Evolutionary conservation across 2,113 vertebrate genomes (phyloP).

Genomic region (Gambusia affinis): DNA sequence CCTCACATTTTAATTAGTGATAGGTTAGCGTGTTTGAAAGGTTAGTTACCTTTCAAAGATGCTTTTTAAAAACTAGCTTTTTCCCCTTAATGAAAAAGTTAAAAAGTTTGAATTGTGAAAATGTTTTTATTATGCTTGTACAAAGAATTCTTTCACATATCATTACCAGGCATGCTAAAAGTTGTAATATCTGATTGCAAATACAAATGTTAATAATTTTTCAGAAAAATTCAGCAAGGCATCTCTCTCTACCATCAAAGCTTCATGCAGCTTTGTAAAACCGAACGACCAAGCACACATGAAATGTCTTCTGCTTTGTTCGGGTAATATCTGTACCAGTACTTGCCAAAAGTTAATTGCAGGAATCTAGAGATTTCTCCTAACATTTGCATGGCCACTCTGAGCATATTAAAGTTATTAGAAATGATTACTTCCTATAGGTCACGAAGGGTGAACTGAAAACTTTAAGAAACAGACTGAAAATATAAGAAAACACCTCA

Average conservation of each 20-base stretch:
- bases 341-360: constrained; percentile 8
- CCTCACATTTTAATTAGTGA: neutral
- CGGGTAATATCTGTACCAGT: neutral
- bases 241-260: neutral
- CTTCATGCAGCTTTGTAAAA: neutral
- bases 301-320: neutral
- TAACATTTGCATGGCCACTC: constrained; percentile 4
- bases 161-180: neutral
- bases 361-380: neutral
- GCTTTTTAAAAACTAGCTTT: neutral
- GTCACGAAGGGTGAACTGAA: constrained; percentile 25
- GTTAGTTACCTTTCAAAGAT: neutral
- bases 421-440: constrained; percentile 34
- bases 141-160: neutral
- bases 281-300: neutral
- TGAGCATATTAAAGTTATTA: constrained; percentile 40
- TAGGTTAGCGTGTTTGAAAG: no score
- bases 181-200: neutral
- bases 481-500: constrained; percentile 21
- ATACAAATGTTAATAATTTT: neutral
- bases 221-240: neutral
- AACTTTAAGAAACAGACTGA: constrained; percentile 20
- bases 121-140: neutral
- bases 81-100: neutral
- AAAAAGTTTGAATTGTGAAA: neutral